phyloP scores from a whole-genome alignment of 2,113 vertebrate genomes.

The Misgurnus anguillicaudatus region DNA sequence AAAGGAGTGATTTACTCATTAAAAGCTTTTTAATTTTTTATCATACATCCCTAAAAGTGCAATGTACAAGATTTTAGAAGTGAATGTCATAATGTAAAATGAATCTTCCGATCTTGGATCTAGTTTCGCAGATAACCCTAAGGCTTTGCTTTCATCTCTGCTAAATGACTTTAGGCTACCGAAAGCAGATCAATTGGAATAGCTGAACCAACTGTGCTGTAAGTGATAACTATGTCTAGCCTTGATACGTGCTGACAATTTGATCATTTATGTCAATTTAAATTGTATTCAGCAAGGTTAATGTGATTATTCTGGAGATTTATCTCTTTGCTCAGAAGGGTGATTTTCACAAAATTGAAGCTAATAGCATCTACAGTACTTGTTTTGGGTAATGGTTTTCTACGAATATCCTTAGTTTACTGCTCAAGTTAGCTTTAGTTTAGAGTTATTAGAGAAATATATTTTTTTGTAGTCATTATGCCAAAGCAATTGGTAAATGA shows the following conservation, averaged over 20 bases:
- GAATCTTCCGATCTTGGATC: neutral
- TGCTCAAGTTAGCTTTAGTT: neutral
- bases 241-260: neutral
- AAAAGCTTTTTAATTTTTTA: neutral
- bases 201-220: neutral
- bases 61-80: neutral
- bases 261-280: neutral
- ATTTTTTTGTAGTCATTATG: too few relatives aligned
- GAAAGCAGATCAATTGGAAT: neutral
- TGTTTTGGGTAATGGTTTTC: slow-evolving; percentile 15
- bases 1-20: neutral
- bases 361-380: neutral
- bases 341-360: slow-evolving; percentile 5
- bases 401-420: neutral
- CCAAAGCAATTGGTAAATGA: too few relatives aligned
- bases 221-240: slow-evolving; percentile 5
- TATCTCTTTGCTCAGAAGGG: neutral
- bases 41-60: neutral
- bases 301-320: slow-evolving; percentile 6
- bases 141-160: slow-evolving; percentile 3
- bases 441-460: neutral
- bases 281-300: slow-evolving; percentile 2
- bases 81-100: neutral
- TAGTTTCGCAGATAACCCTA: neutral
- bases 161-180: neutral